Evolutionary conservation across 2,797 vertebrate genomes (phyloP).

Genomic region (Telmatherina bonti): DNA sequence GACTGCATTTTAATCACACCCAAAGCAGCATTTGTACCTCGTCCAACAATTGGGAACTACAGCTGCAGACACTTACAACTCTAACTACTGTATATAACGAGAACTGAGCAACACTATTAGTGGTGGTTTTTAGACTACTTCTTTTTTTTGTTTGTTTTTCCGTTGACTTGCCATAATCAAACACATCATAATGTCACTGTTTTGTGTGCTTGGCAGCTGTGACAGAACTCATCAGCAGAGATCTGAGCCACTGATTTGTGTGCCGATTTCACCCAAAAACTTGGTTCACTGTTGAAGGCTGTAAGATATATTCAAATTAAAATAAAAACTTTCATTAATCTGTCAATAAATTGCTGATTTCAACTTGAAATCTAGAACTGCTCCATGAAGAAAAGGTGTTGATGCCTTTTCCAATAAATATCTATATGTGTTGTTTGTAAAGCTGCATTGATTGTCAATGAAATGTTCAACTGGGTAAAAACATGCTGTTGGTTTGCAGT

Average conservation of each 20-base stretch:
- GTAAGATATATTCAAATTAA: background rate
- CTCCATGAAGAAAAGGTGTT: constrained; percentile 2
- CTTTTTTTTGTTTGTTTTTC: constrained; percentile 12
- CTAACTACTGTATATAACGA: background rate
- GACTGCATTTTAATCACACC: constrained; percentile 22
- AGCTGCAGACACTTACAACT: constrained; percentile 1
- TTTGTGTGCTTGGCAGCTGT: no score
- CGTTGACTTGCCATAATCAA: constrained; percentile 27
- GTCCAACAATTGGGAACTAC: background rate
- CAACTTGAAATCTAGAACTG: constrained; percentile 4
- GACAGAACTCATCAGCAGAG: no score
- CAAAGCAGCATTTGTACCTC: constrained; percentile 15
- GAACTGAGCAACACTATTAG: constrained; percentile 6
- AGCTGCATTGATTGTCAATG: background rate
- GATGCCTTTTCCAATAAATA: background rate
- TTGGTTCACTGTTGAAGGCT: constrained; percentile 3
- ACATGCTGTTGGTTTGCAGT: background rate
- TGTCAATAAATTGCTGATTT: background rate
- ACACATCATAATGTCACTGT: constrained; percentile 27
- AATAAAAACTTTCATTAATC: constrained; percentile 11
- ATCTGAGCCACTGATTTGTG: no score
- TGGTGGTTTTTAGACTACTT: constrained; percentile 15
- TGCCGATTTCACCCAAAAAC: no score
- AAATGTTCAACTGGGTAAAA: background rate
- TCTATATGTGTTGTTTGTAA: background rate